These are phyloP conservation scores for Sebastes diploproa DNA, from an alignment of 2,797 vertebrate species.

Conservation along the genomic window DNA sequence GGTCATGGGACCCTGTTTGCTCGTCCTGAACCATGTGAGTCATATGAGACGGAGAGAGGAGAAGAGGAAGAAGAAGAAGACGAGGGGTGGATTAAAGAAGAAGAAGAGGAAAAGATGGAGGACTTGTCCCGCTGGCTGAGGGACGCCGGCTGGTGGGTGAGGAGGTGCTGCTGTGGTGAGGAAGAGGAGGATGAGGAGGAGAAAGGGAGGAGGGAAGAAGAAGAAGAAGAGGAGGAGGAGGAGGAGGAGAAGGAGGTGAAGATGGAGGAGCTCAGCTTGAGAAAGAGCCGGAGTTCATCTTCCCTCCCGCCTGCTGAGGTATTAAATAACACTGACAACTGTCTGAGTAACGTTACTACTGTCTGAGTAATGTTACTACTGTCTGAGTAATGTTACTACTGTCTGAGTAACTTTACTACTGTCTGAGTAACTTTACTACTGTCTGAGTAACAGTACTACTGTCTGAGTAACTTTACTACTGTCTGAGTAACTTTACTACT, in stretches of 20 bases:
- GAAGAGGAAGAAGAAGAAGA: not conserved
- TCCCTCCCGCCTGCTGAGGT: slow-evolving; percentile 71
- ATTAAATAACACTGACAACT: not conserved
- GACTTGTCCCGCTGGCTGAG: slow-evolving; percentile 73
- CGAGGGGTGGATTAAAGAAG: not conserved
- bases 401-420: too few species aligned
- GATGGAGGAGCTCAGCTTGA: slow-evolving; percentile 30
- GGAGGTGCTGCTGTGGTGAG: slow-evolving; percentile 73
- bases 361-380: too few species aligned
- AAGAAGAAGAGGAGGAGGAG: slow-evolving; percentile 14
- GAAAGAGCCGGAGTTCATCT: slow-evolving; percentile 60
- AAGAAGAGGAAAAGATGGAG: slow-evolving; percentile 76
- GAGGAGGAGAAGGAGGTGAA: slow-evolving; percentile 22
- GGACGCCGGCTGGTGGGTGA: slow-evolving; percentile 59
- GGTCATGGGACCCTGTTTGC: slow-evolving; percentile 82
- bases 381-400: too few species aligned
- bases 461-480: too few species aligned
- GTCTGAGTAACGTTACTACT: not conserved
- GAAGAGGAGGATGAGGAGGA: slow-evolving; percentile 27
- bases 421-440: too few species aligned
- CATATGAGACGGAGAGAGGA: slow-evolving; percentile 72
- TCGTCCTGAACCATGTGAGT: slow-evolving; percentile 77
- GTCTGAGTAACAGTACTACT: too few species aligned
- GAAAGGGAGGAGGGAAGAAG: not conserved
- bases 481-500: too few species aligned